phyloP scores from a whole-genome alignment of 2,797 vertebrate species.

The Acrocephalus scirpaceus region DNA sequence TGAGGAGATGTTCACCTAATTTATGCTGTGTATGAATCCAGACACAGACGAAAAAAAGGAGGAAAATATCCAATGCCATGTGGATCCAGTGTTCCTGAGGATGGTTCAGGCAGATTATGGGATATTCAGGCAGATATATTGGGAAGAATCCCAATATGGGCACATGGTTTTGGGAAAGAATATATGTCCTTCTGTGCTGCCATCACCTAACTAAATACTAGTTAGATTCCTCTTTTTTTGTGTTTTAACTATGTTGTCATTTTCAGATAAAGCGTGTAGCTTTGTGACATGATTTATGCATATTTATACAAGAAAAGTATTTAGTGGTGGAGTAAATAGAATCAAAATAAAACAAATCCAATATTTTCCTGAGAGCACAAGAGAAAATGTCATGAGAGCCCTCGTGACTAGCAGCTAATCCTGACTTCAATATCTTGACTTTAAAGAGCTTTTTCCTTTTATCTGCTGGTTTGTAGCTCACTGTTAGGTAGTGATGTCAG shows the following conservation, averaged over 20 bases:
- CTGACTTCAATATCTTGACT: not conserved
- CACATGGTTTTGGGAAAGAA: not conserved
- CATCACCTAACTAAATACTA: not conserved
- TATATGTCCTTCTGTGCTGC: not conserved
- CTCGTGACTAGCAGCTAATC: not conserved
- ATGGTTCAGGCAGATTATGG: not conserved
- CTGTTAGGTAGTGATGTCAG: not conserved
- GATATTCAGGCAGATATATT: too few relatives aligned
- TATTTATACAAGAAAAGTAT: not conserved
- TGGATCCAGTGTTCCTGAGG: not conserved
- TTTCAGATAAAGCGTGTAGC: not conserved
- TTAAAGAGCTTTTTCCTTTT: not conserved
- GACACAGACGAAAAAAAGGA: not conserved
- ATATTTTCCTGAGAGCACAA: not conserved
- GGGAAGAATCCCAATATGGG: not conserved
- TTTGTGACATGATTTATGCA: not conserved
- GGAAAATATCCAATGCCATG: accelerated
- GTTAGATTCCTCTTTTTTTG: not conserved
- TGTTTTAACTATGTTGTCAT: not conserved
- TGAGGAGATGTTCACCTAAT: not conserved
- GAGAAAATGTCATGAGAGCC: not conserved
- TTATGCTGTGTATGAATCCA: not conserved
- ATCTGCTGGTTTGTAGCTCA: not conserved
- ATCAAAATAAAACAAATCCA: not conserved
- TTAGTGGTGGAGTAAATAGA: not conserved